Conservation (phyloP, 2,888 invertebrate genomes). For the Priocnemis perturbator region DNA sequence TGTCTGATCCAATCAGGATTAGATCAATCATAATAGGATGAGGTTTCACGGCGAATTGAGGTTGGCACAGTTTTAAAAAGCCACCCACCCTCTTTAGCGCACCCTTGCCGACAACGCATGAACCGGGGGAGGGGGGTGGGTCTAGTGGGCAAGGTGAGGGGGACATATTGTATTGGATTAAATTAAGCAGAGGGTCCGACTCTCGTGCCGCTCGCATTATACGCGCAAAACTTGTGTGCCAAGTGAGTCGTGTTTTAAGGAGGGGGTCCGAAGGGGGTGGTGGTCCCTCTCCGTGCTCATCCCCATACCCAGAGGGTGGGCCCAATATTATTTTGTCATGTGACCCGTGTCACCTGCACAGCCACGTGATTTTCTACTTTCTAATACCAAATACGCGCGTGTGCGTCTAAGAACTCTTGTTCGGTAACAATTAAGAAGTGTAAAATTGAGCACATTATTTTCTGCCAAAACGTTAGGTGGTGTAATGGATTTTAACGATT, state of each 20-base stretch:
- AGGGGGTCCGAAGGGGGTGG: slow-evolving; percentile 20
- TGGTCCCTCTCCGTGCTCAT: slow-evolving; percentile 29
- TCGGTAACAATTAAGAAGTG: no score
- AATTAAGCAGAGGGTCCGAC: slow-evolving; percentile 68
- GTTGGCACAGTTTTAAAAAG: slow-evolving; percentile 72
- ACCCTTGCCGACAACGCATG: slow-evolving; percentile 45
- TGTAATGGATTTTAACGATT: no score
- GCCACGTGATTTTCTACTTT: slow-evolving; percentile 48
- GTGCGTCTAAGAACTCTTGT: not conserved
- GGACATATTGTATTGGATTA: slow-evolving; percentile 74
- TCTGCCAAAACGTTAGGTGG: no score
- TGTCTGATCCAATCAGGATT: slow-evolving; percentile 68
- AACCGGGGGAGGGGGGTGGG: slow-evolving; percentile 19
- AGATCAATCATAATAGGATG: slow-evolving; percentile 73
- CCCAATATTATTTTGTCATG: slow-evolving; percentile 65
- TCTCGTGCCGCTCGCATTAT: slow-evolving; percentile 61
- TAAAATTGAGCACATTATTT: no score
- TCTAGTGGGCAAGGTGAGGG: slow-evolving; percentile 45
- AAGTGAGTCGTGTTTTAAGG: slow-evolving; percentile 71
- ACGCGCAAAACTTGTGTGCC: slow-evolving; percentile 71
- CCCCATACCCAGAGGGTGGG: slow-evolving; percentile 29
- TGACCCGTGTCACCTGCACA: slow-evolving; percentile 68
- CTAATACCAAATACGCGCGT: slow-evolving; percentile 36
- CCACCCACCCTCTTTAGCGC: slow-evolving; percentile 68
- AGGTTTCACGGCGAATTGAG: slow-evolving; percentile 73